Base-by-base conservation (phyloP, 1,140 invertebrate genomes). In the Drosophila sechellia region DNA sequence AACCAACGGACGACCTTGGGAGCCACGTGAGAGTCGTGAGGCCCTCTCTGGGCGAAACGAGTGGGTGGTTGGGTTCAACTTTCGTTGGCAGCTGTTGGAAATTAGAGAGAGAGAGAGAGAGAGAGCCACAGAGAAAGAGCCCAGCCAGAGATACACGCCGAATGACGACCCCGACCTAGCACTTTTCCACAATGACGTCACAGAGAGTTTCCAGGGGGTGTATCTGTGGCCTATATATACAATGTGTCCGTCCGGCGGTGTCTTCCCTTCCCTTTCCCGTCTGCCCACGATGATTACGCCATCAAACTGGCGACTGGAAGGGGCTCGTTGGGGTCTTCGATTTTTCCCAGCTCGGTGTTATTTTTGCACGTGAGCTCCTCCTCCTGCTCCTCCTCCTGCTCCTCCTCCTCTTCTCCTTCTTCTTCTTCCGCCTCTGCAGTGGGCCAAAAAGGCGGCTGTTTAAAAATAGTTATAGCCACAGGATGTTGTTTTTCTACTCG, bases 101-200 rank as follows among this genome's bases (percentile, higher is more conserved):
- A 20, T 37, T 22, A 48, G 8, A 43, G 31, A 48, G 31, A 48
- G 8, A 43, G 31, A 48, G 34, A 40, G 11, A 43, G 31, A 48
- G 34, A 40, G 11, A 6, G 4, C 6, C 31, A 8, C 31, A 50
- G 13, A 52, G 43, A 46, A 39, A 48, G 34, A 37, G 27, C 17
- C 13, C 31, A 34, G 42, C 42, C 25, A 59, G 59, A 63, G 60
- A 52, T 63, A 60, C 10, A 15, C 37, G n/a, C 53, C 8, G 61
- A 35, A 59, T 77, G 69, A 54, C 79, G 80, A 84, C 72, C 78
- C 81, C 74, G 65, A 78, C 81, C 74, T 81, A 81, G 78, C 73
- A 70, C 72, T 80, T 64, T 73, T 74, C 49, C 37, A 61, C 72
- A 87, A 89, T 87, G 83, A 87, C 83, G 83, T 89, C 83, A 87